Evolutionary conservation across 2,888 invertebrate genomes (phyloP), one percentile per base, ranked within the genome.

Genomic region (Ormyrus nitidulus): DNA sequence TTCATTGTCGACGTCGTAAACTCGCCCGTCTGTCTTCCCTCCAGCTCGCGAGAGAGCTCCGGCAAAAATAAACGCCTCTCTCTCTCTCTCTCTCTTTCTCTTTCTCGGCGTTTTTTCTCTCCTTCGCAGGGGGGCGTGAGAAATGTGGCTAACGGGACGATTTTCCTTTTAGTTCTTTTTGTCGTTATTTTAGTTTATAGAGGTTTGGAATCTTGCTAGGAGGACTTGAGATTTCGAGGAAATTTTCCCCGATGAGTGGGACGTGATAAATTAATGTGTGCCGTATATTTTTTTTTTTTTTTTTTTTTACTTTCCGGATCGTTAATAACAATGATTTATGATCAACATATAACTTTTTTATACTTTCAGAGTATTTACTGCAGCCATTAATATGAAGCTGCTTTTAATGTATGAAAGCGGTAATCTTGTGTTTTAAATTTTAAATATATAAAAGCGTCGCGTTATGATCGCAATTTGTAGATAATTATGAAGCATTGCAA

Each of bases 1-100:
- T 82, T 80, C 80, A 82, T 79, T 77, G 79, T 77, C 69, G 76
- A 48, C 76, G 69, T 72, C 75, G 78, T 79, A 81, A 81, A 81
- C 78, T 81, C 71, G 48, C 44, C 73, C 59, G 70, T 77, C 77
- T 77, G 59, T 64, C 77, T 78, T 75, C 46, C 69, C 54, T 68
- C 1, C 34, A 11, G 10, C 34, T 3, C 48, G 13, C n/a, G 59
- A 53, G 68, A 68, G 68, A 68, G 53, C 51, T 34, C 46, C 68
- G 11, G 64, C 62, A 69, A 69, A 77, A 77, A 81, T 77, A 77
- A 61, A 72, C 68, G 76, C 58, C 49, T 53, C 44, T 46, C 51
- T n/a, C 34, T 10, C 68, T 66, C 53, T 11, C 68, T 76, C 56
- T 19, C 58, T 46, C 5, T 49, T 7, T 9, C 51, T 51, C 13